Evolutionary conservation across 92 coral and sea anemone species (phyloP), one percentile per base, ranked within the genome.

Genomic region (Hydrozoanthus gracilis): DNA sequence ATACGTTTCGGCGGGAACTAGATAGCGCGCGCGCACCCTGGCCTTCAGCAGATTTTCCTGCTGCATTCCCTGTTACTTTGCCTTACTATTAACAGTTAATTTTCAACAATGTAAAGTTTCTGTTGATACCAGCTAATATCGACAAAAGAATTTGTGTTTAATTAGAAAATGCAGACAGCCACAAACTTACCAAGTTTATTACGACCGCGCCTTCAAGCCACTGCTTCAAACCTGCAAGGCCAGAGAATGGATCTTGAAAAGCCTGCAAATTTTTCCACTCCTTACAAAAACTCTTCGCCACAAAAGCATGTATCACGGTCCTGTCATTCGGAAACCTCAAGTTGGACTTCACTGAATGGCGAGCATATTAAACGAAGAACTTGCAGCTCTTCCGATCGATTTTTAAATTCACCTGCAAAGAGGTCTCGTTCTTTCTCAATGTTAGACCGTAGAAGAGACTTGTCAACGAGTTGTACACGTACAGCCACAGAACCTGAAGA

Each of bases 401-500:
- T 49, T 65, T 49, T 67, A 47, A 58, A 61, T 65, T 80, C 75
- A 8, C 58, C 85, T 3, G 45, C 84, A 11, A 80, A 80, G 10
- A 80, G 74, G 66, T 47, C 50, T 17, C 18, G 73, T 51, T 80
- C 74, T 17, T 65, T 50, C 46, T 47, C 73, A 62, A 73, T 6
- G 18, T 61, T 74, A 51, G 58, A 45, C 18, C 46, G 20, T 56
- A 65, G 85, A n/a, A 60, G 20, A 11, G 74, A 11, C 4, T 17
- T 39, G 3, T 45, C 75, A 10, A 65, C 75, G 46, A 80, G 85
- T 80, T 70, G 85, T 48, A 80, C 85, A 80, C 47, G 64, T 5
- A 80, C 85, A 56, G 75, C 85, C 14, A 64, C 71, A n/a, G 83
- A 78, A 61, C 44, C 85, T 65, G 85, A 78, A 27, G 69, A 62